Evolutionary conservation across 2,113 vertebrate species (phyloP).

Genomic region (Pterocles burchelli): DNA sequence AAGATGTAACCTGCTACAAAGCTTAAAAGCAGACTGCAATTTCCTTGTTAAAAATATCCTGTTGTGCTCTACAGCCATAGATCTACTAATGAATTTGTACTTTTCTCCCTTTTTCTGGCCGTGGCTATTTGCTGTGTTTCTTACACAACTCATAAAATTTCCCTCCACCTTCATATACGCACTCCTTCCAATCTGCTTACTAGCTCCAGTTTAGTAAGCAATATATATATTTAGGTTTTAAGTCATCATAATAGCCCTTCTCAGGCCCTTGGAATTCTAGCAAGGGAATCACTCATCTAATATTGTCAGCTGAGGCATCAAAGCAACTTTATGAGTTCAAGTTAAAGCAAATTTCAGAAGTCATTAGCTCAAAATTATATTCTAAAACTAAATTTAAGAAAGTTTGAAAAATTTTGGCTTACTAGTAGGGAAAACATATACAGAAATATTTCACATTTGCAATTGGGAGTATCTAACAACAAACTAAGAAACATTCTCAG

Average conservation of each 20-base stretch:
- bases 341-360: slow-evolving; percentile 25
- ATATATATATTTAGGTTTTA: neutral
- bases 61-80: neutral
- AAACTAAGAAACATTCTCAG: neutral
- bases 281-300: neutral
- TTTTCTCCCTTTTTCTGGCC: neutral
- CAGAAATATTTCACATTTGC: neutral
- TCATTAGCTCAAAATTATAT: neutral
- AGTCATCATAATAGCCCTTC: neutral
- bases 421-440: neutral
- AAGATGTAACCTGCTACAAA: neutral
- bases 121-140: fast-evolving
- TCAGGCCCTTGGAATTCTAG: neutral
- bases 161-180: neutral
- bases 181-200: neutral
- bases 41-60: neutral
- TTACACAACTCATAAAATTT: neutral
- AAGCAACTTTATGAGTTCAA: neutral
- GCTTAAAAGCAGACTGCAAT: neutral
- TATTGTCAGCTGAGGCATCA: neutral
- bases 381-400: neutral
- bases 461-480: neutral
- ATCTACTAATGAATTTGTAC: neutral
- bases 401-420: neutral
- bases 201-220: neutral